Evolutionary conservation across 1,140 invertebrate species (phyloP).

Genomic region (Brachionus plicatilis): DNA sequence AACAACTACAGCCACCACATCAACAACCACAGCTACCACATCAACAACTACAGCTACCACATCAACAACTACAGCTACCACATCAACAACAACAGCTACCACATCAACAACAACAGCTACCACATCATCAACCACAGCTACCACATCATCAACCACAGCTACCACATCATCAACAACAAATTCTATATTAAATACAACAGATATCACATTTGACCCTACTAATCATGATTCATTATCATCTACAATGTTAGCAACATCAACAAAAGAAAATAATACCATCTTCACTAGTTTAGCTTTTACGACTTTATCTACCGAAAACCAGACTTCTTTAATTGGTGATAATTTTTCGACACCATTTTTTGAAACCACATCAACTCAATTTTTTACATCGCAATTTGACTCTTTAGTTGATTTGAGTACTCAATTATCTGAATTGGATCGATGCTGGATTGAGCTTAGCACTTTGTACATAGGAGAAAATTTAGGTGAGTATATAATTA

Average conservation of each 20-base stretch:
- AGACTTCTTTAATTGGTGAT: not conserved
- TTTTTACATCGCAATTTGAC: not conserved
- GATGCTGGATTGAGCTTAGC: slow-evolving; percentile 1
- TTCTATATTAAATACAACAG: slow-evolving; percentile 9
- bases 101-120: slow-evolving; percentile 41
- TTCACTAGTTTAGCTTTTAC: not conserved
- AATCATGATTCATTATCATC: not conserved
- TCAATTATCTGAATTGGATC: not conserved
- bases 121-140: slow-evolving; percentile 41
- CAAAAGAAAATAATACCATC: not conserved
- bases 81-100: slow-evolving; percentile 41
- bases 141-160: slow-evolving; percentile 41
- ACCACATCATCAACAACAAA: slow-evolving; percentile 25
- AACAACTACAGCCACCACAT: slow-evolving; percentile 42
- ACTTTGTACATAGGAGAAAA: slow-evolving; percentile 12
- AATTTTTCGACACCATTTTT: not conserved
- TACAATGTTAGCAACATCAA: not conserved
- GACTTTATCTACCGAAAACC: not conserved
- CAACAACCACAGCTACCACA: slow-evolving; percentile 41
- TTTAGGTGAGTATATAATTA: not conserved
- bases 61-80: slow-evolving; percentile 39
- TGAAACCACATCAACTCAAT: not conserved
- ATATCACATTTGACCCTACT: slow-evolving; percentile 33
- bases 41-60: slow-evolving; percentile 39
- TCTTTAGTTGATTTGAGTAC: slow-evolving; percentile 9